A percentile compares a stretch with the other conserved stretches of the same genome.
These are phyloP conservation scores for Petaurus breviceps DNA, from an alignment of 2,113 vertebrate species.

Conservation along the genomic window DNA sequence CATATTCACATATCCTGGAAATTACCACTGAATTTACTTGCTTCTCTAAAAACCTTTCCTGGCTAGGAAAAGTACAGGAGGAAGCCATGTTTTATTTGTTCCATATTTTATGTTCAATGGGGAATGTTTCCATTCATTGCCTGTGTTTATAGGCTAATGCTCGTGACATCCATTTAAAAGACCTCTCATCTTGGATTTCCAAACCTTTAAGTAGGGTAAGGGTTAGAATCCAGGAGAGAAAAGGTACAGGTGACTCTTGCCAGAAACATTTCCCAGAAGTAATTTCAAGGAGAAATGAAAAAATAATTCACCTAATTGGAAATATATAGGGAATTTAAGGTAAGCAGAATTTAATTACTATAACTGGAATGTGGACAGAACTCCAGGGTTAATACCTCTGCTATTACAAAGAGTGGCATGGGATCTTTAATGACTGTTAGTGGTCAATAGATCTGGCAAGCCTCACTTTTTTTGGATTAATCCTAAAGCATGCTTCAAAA, in stretches of 20 bases:
- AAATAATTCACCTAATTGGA: constrained; percentile 55
- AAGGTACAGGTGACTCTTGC: constrained; percentile 34
- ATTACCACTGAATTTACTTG: constrained; percentile 50
- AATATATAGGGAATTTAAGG: constrained; percentile 34
- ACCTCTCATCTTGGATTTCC: constrained; percentile 37
- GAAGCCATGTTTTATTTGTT: not conserved
- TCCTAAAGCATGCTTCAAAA: constrained; percentile 22
- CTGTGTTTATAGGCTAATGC: not conserved
- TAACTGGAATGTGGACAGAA: constrained; percentile 50
- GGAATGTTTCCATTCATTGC: not conserved
- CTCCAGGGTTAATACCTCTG: constrained; percentile 38
- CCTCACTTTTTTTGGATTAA: not conserved
- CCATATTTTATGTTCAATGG: not conserved
- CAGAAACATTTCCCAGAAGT: constrained; percentile 3
- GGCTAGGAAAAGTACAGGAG: constrained; percentile 42
- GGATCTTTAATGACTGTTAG: not conserved
- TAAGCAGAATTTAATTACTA: constrained; percentile 51
- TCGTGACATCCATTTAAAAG: constrained; percentile 37
- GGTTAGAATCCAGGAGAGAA: constrained; percentile 51
- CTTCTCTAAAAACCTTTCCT: constrained; percentile 45
- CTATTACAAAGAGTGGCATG: not conserved
- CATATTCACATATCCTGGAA: constrained; percentile 52
- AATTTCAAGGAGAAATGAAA: constrained; percentile 46
- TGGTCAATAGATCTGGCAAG: constrained; percentile 12
- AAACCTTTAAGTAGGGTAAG: constrained; percentile 1